A percentile compares a stretch with the other conserved stretches of the same genome.
Conservation (phyloP, 1,140 invertebrate genomes). For the Musca domestica region DNA sequence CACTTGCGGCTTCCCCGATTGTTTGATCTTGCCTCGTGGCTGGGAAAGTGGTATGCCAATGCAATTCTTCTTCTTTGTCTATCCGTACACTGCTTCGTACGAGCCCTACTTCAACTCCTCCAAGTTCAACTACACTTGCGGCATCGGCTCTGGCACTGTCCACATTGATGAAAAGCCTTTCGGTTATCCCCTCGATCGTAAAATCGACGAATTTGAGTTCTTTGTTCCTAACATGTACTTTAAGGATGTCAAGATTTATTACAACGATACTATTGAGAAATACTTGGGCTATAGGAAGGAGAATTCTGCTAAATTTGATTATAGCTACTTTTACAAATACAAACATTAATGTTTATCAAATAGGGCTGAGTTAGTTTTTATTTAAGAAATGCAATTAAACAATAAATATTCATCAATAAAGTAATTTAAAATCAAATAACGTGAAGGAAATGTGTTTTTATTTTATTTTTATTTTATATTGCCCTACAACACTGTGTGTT, state of each 20-base stretch:
- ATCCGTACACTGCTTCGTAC: slow-evolving; percentile 46
- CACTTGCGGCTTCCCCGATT: slow-evolving; percentile 61
- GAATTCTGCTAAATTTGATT: slow-evolving; percentile 41
- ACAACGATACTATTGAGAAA: slow-evolving; percentile 55
- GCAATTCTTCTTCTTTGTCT: slow-evolving; percentile 62
- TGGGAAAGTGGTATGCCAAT: slow-evolving; percentile 61
- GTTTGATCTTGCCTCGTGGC: slow-evolving; percentile 61
- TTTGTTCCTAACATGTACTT: slow-evolving; percentile 51
- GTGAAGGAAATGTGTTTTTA: too few species aligned
- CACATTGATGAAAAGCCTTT: slow-evolving; percentile 43
- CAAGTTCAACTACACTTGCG: slow-evolving; percentile 37
- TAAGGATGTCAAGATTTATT: slow-evolving; percentile 52
- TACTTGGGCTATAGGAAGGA: slow-evolving; percentile 43
- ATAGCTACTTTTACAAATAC: too few species aligned
- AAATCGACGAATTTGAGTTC: slow-evolving; percentile 48
- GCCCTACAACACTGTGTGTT: too few species aligned
- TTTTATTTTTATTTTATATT: too few species aligned
- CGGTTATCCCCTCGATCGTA: slow-evolving; percentile 55
- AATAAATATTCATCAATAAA: too few species aligned
- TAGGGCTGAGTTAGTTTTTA: too few species aligned
- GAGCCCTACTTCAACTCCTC: slow-evolving; percentile 41
- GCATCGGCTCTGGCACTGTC: slow-evolving; percentile 41
- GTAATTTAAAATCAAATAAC: too few species aligned
- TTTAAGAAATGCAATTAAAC: too few species aligned
- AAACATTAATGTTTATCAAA: too few species aligned